A percentile compares a stretch with the other conserved stretches of the same genome.
Conservation (phyloP, 2,797 vertebrate genomes). For the Acomys russatus region DNA sequence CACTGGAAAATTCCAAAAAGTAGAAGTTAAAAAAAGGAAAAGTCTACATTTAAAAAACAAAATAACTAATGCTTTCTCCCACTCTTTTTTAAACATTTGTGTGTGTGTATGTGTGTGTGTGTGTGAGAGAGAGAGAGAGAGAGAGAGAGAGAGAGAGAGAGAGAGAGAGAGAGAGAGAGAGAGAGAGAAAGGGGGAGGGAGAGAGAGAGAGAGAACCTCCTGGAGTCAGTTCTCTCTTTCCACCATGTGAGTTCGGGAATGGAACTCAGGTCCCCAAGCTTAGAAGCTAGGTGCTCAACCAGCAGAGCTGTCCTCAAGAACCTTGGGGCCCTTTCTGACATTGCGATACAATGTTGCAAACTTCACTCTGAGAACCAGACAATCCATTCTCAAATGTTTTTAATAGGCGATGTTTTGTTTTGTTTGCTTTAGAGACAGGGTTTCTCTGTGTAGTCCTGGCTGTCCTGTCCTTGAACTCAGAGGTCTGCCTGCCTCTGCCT, state of each 20-base stretch:
- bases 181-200: too few relatives aligned
- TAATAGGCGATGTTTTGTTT: neutral
- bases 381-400: neutral
- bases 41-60: neutral
- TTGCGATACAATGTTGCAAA: neutral
- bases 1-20: neutral
- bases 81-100: neutral
- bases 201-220: too few relatives aligned
- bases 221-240: neutral
- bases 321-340: neutral
- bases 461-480: too few relatives aligned
- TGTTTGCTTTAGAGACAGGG: too few relatives aligned
- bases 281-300: neutral
- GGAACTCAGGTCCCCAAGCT: neutral
- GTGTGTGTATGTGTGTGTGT: too few relatives aligned
- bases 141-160: too few relatives aligned
- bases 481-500: too few relatives aligned
- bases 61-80: neutral
- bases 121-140: too few relatives aligned
- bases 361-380: neutral
- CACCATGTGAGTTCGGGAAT: neutral
- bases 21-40: neutral
- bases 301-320: neutral
- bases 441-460: too few relatives aligned
- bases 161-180: too few relatives aligned